Evolutionary conservation across 23 tunicate species (phyloP), one percentile per base, ranked within the genome.

Genomic region (Trididemnum miniatum): DNA sequence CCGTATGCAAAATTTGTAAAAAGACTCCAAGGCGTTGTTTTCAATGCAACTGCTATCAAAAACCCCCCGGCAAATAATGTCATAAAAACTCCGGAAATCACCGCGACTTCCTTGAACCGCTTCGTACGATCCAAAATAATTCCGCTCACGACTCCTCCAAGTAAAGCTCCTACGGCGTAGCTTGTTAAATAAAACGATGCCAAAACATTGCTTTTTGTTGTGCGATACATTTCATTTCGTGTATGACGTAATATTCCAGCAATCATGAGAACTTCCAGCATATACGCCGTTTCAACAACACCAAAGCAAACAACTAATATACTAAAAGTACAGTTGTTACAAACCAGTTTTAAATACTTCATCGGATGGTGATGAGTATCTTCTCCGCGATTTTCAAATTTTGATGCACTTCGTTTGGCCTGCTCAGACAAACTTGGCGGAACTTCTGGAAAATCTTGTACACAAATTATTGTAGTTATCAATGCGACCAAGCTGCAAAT

Each of bases 351-450:
- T 5, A 84, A 30, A 84, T 84, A 84, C 31, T 51, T 36, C 2
- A 34, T 3, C 2, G 27, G 2, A 0, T 79, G 50, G 0, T 31
- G 35, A 18, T 33, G 27, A 1, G 69, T 7, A 15, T 49, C 49
- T 5, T 49, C 35, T 23, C 1, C 24, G 29, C 1, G 12, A 3
- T 4, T 7, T 20, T 54, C 25, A 0, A 18, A 31, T 15, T 35
- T 51, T n/a, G 34, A 32, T 36, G 51, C 1, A 0, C 35, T 36
- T 34, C 72, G 60, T 29, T 84, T 84, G 34, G 72, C 81, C 12
- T 73, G 74, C 60, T 84, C 88, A 0, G 88, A 62, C 34, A 63
- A 35, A 37, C 88, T 84, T 24, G 88, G 88, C 18, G 88, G 88
- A 18, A 84, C 4, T 24, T 24, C 62, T 3, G 88, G 88, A 20